Base-by-base conservation (phyloP, 2,888 invertebrate species). In the Dasysyrphus tricinctus region DNA sequence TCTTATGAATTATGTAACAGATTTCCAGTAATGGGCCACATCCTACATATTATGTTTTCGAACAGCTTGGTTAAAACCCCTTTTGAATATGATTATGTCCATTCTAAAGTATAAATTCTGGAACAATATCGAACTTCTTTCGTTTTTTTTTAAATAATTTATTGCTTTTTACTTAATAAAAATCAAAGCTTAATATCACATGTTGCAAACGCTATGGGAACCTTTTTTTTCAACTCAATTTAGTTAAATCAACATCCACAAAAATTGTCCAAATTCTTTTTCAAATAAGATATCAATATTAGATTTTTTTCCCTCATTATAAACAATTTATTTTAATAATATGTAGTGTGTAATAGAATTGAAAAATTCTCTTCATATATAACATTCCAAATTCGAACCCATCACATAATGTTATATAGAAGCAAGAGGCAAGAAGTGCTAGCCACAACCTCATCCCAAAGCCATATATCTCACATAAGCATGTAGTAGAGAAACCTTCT, bases 401-500 rank as follows among this genome's bases (percentile, higher is more conserved):
- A 24, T 24, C 24, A 14, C 42, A 42, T 6, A 11, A 16, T 14
- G 19, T 42, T 12, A 8, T 24, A 24, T 6, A 44, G 16, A 54
- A 63, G 32, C 11, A 47, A 42, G 63, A 65, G 63, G 73, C 76
- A 80, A 73, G 67, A 76, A 76, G 56, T 76, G 63, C 47, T 67
- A 9, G 67, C 80, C 84, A 44, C 73, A 80, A 85, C 84, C 77
- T 77, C 80, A 80, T 85, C 69, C 80, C 54, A 80, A 77, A 80
- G 80, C 76, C 80, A 85, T 85, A 80, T 85, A 85, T 85, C 73
- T 85, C 72, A 44, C n/a, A 44, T 61, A 39, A 47, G 63, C n/a
- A 19, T 11, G 37, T 11, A 37, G 37, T 11, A 37, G 37, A 11
- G 57, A 32, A 57, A 57, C 57, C 34, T 14, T 29, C 67, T 19